These are phyloP conservation scores for Machimus rusticus DNA, from an alignment of 2,888 invertebrate genomes.

Conservation along the genomic window DNA sequence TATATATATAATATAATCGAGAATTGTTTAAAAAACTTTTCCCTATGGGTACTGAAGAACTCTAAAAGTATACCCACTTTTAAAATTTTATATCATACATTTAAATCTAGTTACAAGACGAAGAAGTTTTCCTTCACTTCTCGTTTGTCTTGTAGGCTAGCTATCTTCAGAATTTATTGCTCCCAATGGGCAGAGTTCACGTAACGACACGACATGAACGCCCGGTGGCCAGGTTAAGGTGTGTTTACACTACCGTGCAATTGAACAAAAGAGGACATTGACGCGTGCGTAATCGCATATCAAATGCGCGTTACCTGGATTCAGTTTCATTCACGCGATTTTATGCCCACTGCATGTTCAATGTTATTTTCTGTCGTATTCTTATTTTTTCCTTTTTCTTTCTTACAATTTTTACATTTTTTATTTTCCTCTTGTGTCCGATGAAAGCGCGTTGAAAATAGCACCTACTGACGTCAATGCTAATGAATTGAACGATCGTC, in stretches of 20 bases:
- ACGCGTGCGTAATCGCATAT: constrained; percentile 25
- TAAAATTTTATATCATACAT: neutral
- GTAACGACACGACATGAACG: neutral
- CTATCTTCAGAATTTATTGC: neutral
- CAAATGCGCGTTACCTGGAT: constrained; percentile 8
- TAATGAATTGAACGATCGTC: neutral
- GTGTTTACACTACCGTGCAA: neutral
- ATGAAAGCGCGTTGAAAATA: neutral
- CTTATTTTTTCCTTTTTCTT: neutral
- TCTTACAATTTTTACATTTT: neutral
- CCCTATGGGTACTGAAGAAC: neutral
- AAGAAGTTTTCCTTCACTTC: neutral
- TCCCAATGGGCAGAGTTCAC: neutral
- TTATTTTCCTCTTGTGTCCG: neutral
- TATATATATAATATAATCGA: too few relatives aligned
- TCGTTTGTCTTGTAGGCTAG: neutral
- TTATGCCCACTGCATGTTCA: neutral
- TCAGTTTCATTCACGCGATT: constrained; percentile 11
- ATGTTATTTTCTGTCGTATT: neutral
- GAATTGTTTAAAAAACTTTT: too few relatives aligned
- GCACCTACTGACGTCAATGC: neutral
- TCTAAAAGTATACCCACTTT: neutral
- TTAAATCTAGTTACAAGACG: neutral
- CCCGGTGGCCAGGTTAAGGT: neutral
- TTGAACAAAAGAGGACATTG: constrained; percentile 21